phyloP scores from a whole-genome alignment of 2,888 invertebrate genomes.

The Apamea crenata region DNA sequence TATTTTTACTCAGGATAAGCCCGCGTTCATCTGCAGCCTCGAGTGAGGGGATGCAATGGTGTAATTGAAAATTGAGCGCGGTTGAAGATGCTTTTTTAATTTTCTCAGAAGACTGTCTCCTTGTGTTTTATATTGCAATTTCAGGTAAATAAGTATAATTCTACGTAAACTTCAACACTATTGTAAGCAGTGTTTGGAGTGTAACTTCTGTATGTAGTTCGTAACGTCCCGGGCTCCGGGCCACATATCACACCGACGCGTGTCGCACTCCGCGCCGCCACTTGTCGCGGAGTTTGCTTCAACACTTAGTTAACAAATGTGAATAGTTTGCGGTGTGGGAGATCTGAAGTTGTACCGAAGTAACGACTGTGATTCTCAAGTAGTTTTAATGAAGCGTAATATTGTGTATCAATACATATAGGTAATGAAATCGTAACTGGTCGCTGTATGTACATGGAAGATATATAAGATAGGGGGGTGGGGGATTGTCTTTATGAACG shows the following conservation, averaged over 20 bases:
- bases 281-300: constrained; percentile 28
- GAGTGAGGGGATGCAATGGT: not conserved
- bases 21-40: constrained; percentile 4
- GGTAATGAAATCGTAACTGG: no score
- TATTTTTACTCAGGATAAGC: not conserved
- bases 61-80: constrained; percentile 13
- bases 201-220: not conserved
- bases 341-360: constrained; percentile 3
- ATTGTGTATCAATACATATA: not conserved
- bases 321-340: constrained; percentile 21
- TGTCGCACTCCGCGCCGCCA: not conserved
- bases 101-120: not conserved
- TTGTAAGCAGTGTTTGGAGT: not conserved
- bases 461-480: no score
- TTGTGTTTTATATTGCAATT: not conserved
- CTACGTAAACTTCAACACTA: not conserved
- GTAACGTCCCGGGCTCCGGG: not conserved
- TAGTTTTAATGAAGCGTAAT: constrained; percentile 1
- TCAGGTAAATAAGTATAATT: not conserved
- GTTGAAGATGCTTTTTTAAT: not conserved
- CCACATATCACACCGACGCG: not conserved
- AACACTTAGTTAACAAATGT: constrained; percentile 5
- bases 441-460: no score
- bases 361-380: not conserved
- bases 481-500: no score